phyloP scores from a whole-genome alignment of 2,888 invertebrate genomes.

The Mimumesa dahlbomi region DNA sequence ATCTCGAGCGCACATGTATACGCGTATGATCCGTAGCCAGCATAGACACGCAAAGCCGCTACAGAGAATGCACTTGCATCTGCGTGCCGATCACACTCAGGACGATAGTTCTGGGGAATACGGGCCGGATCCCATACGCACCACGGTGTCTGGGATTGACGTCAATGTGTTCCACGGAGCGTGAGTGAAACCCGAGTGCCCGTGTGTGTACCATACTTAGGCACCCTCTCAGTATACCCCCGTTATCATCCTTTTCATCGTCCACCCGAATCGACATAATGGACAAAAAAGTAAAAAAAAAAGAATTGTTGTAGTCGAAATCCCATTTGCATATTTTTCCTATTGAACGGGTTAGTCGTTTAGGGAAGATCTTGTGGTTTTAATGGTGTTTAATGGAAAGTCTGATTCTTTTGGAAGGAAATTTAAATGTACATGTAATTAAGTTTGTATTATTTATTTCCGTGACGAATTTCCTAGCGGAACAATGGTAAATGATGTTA shows the following conservation, averaged over 20 bases:
- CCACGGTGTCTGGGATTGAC: constrained; percentile 62
- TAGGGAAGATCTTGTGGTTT: no score
- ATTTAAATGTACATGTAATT: no score
- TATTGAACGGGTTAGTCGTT: no score
- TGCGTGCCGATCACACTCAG: constrained; percentile 43
- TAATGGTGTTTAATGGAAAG: no score
- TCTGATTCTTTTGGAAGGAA: no score
- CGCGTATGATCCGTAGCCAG: constrained; percentile 9
- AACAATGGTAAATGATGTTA: no score
- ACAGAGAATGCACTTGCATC: constrained; percentile 33
- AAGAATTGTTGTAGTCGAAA: no score
- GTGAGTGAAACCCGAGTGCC: constrained; percentile 59
- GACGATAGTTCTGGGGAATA: constrained; percentile 48
- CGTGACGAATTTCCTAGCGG: no score
- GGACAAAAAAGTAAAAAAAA: constrained; percentile 5
- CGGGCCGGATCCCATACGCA: constrained; percentile 42
- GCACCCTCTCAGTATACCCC: constrained; percentile 47
- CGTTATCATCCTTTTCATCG: constrained; percentile 13
- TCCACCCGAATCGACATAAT: neutral
- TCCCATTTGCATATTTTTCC: no score
- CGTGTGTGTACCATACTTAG: constrained; percentile 51
- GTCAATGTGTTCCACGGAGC: constrained; percentile 63
- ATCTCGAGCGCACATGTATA: neutral
- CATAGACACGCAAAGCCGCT: constrained; percentile 21
- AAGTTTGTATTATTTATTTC: no score